These are phyloP conservation scores for Tapirus indicus DNA, from an alignment of 2,797 vertebrate species.

Conservation along the genomic window DNA sequence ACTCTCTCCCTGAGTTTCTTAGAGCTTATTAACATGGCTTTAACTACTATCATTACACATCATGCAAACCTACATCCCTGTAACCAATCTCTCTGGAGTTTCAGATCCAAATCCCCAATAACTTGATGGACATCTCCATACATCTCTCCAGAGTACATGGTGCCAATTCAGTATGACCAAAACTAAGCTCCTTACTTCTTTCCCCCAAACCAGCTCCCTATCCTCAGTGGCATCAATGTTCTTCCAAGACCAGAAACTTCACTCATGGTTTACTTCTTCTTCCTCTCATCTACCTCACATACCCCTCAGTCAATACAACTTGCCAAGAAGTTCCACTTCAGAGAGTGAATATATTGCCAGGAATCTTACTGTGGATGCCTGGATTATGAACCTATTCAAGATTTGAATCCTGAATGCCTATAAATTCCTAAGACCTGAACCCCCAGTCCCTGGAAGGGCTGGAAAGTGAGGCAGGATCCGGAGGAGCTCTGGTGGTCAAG, in stretches of 20 bases:
- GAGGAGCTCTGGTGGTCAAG: background rate
- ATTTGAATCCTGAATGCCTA: background rate
- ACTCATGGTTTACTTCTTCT: background rate
- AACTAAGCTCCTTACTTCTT: background rate
- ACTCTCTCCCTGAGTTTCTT: background rate
- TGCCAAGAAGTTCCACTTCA: background rate
- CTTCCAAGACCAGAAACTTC: slow-evolving; percentile 1
- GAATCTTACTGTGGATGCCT: background rate
- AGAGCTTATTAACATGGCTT: background rate
- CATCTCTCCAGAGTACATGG: background rate
- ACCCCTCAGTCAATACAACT: background rate
- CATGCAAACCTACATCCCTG: background rate
- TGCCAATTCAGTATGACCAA: background rate
- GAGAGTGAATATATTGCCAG: background rate
- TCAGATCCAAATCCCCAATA: background rate
- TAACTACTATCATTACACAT: background rate
- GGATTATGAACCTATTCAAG: background rate
- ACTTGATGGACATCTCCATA: background rate
- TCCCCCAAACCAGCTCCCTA: background rate
- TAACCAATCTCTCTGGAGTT: background rate
- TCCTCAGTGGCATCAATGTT: background rate
- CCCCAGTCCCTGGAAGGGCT: background rate
- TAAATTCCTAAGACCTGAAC: background rate
- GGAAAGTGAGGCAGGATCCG: background rate
- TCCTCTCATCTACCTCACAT: background rate